Base-by-base conservation (phyloP, 2,797 vertebrate genomes). In the Poecile montanus region DNA sequence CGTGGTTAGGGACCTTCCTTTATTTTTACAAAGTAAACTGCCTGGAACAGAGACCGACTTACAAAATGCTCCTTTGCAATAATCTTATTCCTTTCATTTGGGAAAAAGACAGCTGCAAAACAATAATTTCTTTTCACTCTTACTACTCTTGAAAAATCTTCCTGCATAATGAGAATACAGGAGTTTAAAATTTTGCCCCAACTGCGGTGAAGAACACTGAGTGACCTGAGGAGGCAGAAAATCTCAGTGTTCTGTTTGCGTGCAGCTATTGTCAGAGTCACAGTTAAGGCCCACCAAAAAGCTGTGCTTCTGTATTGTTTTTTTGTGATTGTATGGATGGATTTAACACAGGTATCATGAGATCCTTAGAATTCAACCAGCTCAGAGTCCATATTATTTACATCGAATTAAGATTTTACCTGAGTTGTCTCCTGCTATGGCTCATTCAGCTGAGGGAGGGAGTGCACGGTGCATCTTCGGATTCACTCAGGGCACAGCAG, bases 381-480 rank as follows among this genome's bases (percentile, higher is more conserved):
- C n/a, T 68, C 48, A 13, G 21, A 75, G 23, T 51, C 25, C 32
- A 3, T 13, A 9, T 63, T 2, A 10, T 21, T 86, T 58, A 17
- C 27, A 19, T 0, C 9, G 22, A 57, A 66, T 13, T 57, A 13
- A 19, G 20, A 11, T 53, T 73, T 38, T 47, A 7, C 21, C 19
- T 74, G 60, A 91, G 50, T 48, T 12, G 9, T 44, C 40, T 83
- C 48, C 15, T 80, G 68, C 58, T 65, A 13, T 6, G 11, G 65
- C 56, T 57, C 3, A 0, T 71, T 73, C 4, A 4, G 16, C 66
- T 0, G 0, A 83, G 48, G 48, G 67, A 86, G 76, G 40, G 80
- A 76, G 70, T 60, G 74, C 67, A 50, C 36, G 3, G 1, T 38
- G 51, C 44, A 6, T 54, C 16, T 10, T 54, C 6, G 17, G 21